Conservation (phyloP, 1,140 invertebrate genomes). For the Lepidurus packardi region DNA sequence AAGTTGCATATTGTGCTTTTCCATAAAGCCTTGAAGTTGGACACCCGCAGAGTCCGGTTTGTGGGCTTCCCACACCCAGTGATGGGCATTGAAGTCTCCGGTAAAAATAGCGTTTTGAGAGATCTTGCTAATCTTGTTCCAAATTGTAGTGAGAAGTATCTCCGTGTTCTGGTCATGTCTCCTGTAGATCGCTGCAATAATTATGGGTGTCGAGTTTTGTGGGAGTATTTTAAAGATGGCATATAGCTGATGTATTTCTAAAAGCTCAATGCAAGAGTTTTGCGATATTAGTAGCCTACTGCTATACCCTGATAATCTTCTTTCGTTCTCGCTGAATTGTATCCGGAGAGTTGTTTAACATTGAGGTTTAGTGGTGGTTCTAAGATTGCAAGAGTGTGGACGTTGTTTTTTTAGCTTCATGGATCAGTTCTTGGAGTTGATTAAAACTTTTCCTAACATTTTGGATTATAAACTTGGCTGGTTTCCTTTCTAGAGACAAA, state of each 20-base stretch:
- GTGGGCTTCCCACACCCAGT: neutral
- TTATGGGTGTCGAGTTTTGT: neutral
- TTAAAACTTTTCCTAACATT: constrained; percentile 4
- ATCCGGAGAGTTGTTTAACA: neutral
- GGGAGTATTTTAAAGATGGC: neutral
- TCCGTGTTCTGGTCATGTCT: neutral
- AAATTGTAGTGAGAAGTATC: neutral
- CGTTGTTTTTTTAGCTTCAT: neutral
- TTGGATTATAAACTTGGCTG: constrained; percentile 1
- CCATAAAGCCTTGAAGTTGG: neutral
- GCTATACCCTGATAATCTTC: neutral
- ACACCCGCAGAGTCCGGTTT: neutral
- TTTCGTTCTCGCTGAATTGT: neutral
- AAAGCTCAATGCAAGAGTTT: neutral
- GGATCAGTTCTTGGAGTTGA: neutral
- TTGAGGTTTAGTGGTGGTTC: constrained; percentile 20
- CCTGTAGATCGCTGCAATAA: constrained; percentile 7
- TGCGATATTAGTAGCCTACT: neutral
- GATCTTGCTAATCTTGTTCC: neutral
- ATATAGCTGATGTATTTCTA: constrained; percentile 22
- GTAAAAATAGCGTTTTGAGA: constrained; percentile 10
- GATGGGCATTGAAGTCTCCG: constrained; percentile 10
- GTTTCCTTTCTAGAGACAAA: constrained; percentile 19
- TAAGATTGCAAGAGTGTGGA: neutral
- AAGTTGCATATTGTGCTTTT: neutral